These are phyloP conservation scores for Dorcus hopei DNA, from an alignment of 2,888 invertebrate genomes.

Conservation along the genomic window DNA sequence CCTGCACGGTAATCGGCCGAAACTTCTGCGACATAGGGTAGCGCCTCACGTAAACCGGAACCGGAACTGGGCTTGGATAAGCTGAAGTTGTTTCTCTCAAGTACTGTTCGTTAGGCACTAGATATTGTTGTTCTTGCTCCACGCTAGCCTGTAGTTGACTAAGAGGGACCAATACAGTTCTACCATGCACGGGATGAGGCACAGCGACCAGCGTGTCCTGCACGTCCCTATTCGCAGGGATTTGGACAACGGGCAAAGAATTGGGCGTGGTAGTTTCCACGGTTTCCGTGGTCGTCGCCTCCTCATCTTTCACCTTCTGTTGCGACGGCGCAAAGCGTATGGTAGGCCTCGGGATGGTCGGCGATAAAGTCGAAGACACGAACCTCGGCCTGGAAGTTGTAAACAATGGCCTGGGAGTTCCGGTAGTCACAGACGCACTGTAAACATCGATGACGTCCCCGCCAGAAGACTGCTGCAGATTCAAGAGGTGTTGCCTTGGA, in stretches of 20 bases:
- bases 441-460: constrained; percentile 69
- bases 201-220: constrained; percentile 51
- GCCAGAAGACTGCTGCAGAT: constrained; percentile 58
- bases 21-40: constrained; percentile 19
- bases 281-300: constrained; percentile 27
- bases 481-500: constrained; percentile 52
- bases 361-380: constrained; percentile 47
- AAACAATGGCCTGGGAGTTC: constrained; percentile 64
- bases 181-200: constrained; percentile 45
- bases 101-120: constrained; percentile 7
- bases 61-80: background rate
- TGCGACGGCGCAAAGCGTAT: constrained; percentile 1
- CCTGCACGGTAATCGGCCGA: constrained; percentile 44
- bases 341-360: constrained; percentile 34
- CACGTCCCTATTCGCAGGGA: constrained; percentile 47
- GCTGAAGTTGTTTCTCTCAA: constrained; percentile 5
- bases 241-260: constrained; percentile 56
- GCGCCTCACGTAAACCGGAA: constrained; percentile 14
- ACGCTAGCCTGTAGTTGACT: constrained; percentile 35
- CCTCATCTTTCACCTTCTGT: constrained; percentile 8
- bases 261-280: constrained; percentile 55
- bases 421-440: constrained; percentile 62
- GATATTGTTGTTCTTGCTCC: constrained; percentile 34
- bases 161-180: constrained; percentile 43
- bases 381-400: constrained; percentile 63